A percentile compares a stretch with the other conserved stretches of the same genome.
phyloP scores from a whole-genome alignment of 2,888 invertebrate genomes.

The Volucella zonaria region DNA sequence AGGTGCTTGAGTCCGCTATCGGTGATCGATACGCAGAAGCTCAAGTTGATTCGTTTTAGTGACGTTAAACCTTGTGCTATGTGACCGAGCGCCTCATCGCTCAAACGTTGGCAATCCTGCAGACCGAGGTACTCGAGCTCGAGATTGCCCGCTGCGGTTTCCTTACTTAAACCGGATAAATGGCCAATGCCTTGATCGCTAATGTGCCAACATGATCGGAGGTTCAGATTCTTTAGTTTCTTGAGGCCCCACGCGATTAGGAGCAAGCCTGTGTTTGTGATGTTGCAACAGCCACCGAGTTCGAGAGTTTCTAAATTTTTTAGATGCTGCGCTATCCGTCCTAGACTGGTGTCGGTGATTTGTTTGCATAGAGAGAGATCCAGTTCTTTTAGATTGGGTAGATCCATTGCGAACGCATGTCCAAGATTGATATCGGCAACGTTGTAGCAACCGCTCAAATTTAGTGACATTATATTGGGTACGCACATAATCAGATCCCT shows the following conservation, averaged over 20 bases:
- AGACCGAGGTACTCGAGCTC: constrained; percentile 92
- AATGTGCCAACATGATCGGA: constrained; percentile 96
- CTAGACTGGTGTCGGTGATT: constrained; percentile 94
- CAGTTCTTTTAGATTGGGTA: constrained; percentile 90
- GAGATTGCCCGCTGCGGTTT: constrained; percentile 87
- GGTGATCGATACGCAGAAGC: constrained; percentile 97
- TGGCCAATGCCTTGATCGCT: constrained; percentile 95
- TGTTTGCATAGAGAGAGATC: constrained; percentile 97
- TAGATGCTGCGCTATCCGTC: constrained; percentile 91
- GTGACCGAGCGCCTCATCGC: constrained; percentile 94
- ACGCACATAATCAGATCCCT: constrained; percentile 93
- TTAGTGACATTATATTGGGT: constrained; percentile 93
- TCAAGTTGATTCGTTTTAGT: constrained; percentile 93
- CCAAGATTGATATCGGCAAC: constrained; percentile 93
- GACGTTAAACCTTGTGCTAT: constrained; percentile 91
- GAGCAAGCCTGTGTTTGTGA: constrained; percentile 93
- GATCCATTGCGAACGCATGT: constrained; percentile 90
- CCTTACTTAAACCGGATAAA: constrained; percentile 89
- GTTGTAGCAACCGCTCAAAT: constrained; percentile 96
- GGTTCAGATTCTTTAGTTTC: constrained; percentile 91
- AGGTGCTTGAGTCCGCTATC: constrained; percentile 95
- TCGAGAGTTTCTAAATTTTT: constrained; percentile 94
- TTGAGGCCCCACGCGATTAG: constrained; percentile 94
- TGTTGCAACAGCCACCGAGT: constrained; percentile 94
- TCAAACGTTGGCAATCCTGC: constrained; percentile 97